Percentiles rank a stretch among this genome's conserved stretches.
Evolutionary conservation across 1,140 invertebrate genomes (phyloP).

Genomic region (Phortica variegata): DNA sequence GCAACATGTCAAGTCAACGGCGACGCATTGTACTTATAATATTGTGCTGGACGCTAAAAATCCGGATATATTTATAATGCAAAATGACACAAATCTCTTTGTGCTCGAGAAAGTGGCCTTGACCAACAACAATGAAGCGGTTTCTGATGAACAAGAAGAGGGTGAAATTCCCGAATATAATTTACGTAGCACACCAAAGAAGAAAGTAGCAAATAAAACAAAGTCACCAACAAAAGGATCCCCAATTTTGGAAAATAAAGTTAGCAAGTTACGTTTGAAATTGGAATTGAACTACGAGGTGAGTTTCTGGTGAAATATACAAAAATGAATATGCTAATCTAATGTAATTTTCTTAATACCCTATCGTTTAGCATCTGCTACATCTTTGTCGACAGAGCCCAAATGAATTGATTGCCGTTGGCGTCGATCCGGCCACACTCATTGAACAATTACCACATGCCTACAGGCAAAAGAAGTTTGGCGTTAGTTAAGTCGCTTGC

Average conservation of each 20-base stretch:
- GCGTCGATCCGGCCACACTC: slow-evolving; percentile 66
- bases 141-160: background rate
- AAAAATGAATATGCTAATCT: slow-evolving; percentile 4
- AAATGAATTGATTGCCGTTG: slow-evolving; percentile 68
- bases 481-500: slow-evolving; percentile 50
- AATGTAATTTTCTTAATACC: slow-evolving; percentile 4
- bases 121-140: too few species aligned
- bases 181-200: background rate
- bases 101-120: slow-evolving; percentile 58
- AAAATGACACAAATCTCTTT: slow-evolving; percentile 65
- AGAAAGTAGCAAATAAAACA: background rate
- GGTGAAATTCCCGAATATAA: background rate
- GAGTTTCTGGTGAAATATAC: too few species aligned
- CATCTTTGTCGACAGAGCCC: slow-evolving; percentile 62
- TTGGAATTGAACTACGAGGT: too few species aligned
- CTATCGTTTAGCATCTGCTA: slow-evolving; percentile 65
- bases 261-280: too few species aligned
- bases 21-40: slow-evolving; percentile 58
- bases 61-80: slow-evolving; percentile 64
- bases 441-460: slow-evolving; percentile 64
- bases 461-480: slow-evolving; percentile 65
- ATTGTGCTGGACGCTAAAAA: slow-evolving; percentile 63
- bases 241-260: too few species aligned
- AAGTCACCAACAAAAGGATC: too few species aligned
- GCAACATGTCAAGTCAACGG: slow-evolving; percentile 22